phyloP scores from a whole-genome alignment of 2,797 vertebrate species.

The Hipposideros larvatus region DNA sequence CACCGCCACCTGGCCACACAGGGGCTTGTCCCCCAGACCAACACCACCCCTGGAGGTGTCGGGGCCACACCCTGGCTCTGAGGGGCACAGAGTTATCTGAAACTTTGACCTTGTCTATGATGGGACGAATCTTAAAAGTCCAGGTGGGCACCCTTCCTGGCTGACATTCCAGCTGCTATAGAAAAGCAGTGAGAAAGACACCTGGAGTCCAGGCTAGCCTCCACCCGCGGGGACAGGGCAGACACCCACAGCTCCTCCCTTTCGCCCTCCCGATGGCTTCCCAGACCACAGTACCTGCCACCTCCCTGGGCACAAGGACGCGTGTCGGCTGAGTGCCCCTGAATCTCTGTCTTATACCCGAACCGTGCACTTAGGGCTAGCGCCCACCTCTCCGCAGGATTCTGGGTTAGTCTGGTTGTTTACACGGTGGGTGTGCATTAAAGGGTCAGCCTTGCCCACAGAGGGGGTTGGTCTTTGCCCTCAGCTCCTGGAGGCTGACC shows the following conservation, averaged over 20 bases:
- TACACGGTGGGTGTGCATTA: neutral
- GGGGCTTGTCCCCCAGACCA: too few relatives aligned
- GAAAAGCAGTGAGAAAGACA: neutral
- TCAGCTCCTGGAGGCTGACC: neutral
- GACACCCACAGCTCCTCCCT: neutral
- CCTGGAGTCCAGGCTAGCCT: neutral
- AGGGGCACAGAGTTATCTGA: too few relatives aligned
- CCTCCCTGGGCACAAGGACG: neutral
- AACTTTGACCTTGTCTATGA: neutral
- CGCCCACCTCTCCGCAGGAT: neutral
- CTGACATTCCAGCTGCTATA: neutral
- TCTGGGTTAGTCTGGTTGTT: neutral
- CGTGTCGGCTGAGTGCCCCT: neutral
- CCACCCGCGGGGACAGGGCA: neutral
- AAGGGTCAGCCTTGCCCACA: too few relatives aligned
- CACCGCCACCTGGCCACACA: too few relatives aligned
- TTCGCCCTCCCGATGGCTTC: neutral
- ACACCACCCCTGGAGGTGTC: too few relatives aligned
- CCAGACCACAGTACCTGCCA: neutral
- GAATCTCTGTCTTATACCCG: neutral
- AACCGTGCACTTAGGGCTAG: neutral
- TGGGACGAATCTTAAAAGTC: neutral
- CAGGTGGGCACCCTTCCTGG: neutral
- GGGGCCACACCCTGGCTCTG: too few relatives aligned
- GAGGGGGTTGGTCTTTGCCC: neutral